Evolutionary conservation across 2,888 invertebrate species (phyloP), one percentile per base, ranked within the genome.

Genomic region (Hydrotaea cyrtoneurina): DNA sequence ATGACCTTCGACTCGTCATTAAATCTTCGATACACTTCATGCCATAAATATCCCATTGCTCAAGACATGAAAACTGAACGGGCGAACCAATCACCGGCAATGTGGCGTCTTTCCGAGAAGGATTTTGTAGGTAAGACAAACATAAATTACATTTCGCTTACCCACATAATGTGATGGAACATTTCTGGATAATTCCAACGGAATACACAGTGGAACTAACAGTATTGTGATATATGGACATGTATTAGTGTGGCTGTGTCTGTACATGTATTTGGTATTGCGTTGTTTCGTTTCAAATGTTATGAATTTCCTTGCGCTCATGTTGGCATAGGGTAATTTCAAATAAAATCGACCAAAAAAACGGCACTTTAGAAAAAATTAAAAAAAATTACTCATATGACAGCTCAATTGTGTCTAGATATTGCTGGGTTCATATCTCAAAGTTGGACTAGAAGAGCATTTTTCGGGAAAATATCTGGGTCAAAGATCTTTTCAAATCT

Each of bases 241-340:
- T 31, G 31, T 31, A 10, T 62, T 39, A 11, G 31, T 57, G 23
- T 62, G n/a, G 0, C 15, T 36, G 31, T 36, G 36, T 62, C 31
- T 62, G 36, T 62, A 26, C n/a, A 59, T 53, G 17, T 69, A 43
- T 43, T 71, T 23, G n/a, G 19, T 53, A 17, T 53, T 55, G 26
- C 26, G 50, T 21, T 21, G 26, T 53, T 71, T 17, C 71, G 11
- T 53, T 59, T 53, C 53, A 17, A 71, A 31, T 53, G 10, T 69
- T 53, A 71, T 71, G 26, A 71, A 53, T 71, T 23, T 71, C 31
- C 71, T 53, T 26, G 3, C 2, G 15, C 43, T 50, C 7, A 2
- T 62, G 2, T n/a, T n/a, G n/a, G n/a, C n/a, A n/a, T n/a, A n/a
- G n/a, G n/a, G n/a, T n/a, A n/a, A n/a, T n/a, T n/a, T n/a, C n/a